These are phyloP conservation scores for Chalcis sispes DNA, from an alignment of 2,888 invertebrate species.

Conservation along the genomic window DNA sequence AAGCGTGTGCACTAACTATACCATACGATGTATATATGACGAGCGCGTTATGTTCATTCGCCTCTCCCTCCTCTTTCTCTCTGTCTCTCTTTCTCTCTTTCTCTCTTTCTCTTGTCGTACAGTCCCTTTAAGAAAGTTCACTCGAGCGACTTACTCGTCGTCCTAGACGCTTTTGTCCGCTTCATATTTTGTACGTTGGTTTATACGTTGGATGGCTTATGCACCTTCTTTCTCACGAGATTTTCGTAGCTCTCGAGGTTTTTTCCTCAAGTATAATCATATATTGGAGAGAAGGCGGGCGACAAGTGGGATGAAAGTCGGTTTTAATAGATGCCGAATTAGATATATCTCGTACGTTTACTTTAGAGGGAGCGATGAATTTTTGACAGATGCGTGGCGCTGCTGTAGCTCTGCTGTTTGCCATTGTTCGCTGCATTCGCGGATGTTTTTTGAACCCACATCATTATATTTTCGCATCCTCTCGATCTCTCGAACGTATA, in stretches of 20 bases:
- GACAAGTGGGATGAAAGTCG: slow-evolving; percentile 39
- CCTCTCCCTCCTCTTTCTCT: neutral
- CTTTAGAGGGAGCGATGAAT: too few species aligned
- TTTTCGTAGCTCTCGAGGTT: slow-evolving; percentile 12
- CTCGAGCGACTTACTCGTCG: slow-evolving; percentile 19
- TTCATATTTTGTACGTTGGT: too few species aligned
- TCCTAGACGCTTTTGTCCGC: too few species aligned
- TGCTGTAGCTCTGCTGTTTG: too few species aligned
- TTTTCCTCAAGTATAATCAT: neutral
- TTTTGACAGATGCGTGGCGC: too few species aligned
- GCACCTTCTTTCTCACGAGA: too few species aligned
- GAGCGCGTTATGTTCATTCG: too few species aligned
- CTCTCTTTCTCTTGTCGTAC: slow-evolving; percentile 24
- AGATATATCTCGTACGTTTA: neutral
- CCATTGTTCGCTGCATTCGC: too few species aligned
- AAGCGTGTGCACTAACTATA: neutral
- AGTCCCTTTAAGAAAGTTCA: slow-evolving; percentile 52
- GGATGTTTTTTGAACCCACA: too few species aligned
- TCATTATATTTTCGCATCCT: too few species aligned
- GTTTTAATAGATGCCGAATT: slow-evolving; percentile 37
- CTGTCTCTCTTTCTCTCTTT: slow-evolving; percentile 6
- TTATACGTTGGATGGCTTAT: too few species aligned
- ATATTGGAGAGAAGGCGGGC: neutral
- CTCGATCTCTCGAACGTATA: too few species aligned
- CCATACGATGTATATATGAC: neutral